Conservation (phyloP, 2,888 invertebrate species). For the Corythucha ciliata region DNA sequence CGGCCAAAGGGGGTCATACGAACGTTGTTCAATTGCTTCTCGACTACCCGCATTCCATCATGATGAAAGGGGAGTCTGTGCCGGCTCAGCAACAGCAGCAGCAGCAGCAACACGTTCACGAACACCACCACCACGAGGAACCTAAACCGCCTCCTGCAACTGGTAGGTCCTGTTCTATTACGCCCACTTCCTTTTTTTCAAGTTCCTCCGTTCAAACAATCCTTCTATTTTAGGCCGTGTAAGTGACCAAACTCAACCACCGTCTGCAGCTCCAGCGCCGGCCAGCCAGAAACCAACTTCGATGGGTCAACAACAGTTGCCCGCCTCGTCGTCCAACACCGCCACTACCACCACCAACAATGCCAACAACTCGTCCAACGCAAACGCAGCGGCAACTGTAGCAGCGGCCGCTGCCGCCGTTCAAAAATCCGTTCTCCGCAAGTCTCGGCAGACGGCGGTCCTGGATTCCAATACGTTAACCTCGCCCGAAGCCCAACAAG, state of each 20-base stretch:
- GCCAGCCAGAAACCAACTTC: too few species aligned
- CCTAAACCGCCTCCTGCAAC: conserved; percentile 40
- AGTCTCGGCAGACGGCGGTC: conserved; percentile 41
- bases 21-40: conserved; percentile 87
- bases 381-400: conserved; percentile 2
- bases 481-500: conserved; percentile 51
- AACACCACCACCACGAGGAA: conserved; percentile 28
- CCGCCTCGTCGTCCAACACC: too few species aligned
- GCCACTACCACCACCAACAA: conserved; percentile 43
- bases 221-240: conserved; percentile 11
- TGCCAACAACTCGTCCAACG: not conserved
- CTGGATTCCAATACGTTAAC: conserved; percentile 40
- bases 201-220: not conserved
- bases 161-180: conserved; percentile 28
- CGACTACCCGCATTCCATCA: conserved; percentile 83
- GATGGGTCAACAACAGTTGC: too few species aligned
- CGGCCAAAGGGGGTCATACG: conserved; percentile 95
- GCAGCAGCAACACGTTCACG: too few species aligned
- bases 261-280: not conserved
- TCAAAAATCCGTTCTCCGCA: conserved; percentile 46
- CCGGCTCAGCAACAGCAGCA: conserved; percentile 18
- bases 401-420: conserved; percentile 31
- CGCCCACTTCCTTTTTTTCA: not conserved
- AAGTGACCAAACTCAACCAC: conserved; percentile 8
- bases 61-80: conserved; percentile 46